Evolutionary conservation across 2,888 invertebrate species (phyloP), one percentile per base, ranked within the genome.

Genomic region (Lydus trimaculatus): DNA sequence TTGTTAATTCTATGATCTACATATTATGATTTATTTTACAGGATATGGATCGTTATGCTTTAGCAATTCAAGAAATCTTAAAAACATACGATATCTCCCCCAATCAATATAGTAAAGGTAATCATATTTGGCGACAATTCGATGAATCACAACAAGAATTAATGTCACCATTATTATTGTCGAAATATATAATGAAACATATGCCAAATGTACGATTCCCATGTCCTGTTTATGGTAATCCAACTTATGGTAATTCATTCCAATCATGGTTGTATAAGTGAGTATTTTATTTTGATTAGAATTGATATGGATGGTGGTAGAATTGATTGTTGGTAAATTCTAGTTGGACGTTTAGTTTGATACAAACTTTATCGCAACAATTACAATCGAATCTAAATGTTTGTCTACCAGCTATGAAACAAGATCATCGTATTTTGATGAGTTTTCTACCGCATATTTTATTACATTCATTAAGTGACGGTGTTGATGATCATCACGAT

Each of bases 21-120:
- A 3, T 13, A 25, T 39, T 52, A 25, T 23, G 8, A 7, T 64
- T 59, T 13, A 43, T n/a, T n/a, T 68, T 70, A 15, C 82, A 91
- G 88, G 91, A 91, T 75, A 92, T 94, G 87, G 93, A 94, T 80
- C 90, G 91, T 76, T 93, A 93, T 80, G 92, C 94, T 0, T 82
- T 94, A 69, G 94, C 94, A 0, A 94, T 95, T 78, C 91, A 94
- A 85, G 94, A 94, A 81, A 92, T 94, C 72, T 84, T 94, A 58
- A 91, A 91, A 78, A 87, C 89, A 0, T 92, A 92, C 74, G 90
- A 90, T 20, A 92, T 94, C 69, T 90, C 91, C 0, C 91, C 92
- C 0, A 87, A 87, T 64, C 89, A 80, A 20, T 71, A 48, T 11
- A 82, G 90, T 23, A 85, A 85, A 8, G 86, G 84, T 73, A 90